A percentile compares a stretch with the other conserved stretches of the same genome.
phyloP scores from a whole-genome alignment of 2,113 vertebrate genomes.

The Sprattus sprattus region DNA sequence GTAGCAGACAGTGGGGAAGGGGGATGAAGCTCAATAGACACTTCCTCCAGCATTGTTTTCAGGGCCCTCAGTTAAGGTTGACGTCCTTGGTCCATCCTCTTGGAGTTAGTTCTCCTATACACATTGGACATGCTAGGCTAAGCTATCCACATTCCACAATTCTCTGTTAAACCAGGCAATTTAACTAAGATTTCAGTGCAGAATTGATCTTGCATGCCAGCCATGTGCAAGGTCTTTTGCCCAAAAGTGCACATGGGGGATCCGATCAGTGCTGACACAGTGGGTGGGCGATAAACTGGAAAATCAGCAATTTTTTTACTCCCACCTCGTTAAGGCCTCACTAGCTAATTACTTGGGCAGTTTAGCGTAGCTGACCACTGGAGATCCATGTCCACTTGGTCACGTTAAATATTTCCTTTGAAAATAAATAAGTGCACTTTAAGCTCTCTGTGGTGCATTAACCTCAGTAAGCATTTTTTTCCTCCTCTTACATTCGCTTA shows the following conservation, averaged over 20 bases:
- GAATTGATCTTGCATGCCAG: not conserved
- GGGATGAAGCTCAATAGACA: not conserved
- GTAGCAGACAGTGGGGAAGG: not conserved
- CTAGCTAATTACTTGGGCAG: conserved; percentile 30
- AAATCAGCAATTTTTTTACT: not conserved
- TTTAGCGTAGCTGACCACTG: conserved; percentile 36
- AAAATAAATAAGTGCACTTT: conserved; percentile 44
- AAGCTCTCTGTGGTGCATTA: conserved; percentile 35
- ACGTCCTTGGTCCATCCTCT: not conserved
- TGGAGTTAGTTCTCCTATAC: not conserved
- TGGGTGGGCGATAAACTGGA: conserved; percentile 3
- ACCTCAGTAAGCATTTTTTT: conserved; percentile 43
- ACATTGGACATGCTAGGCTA: not conserved
- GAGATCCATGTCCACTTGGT: conserved; percentile 23
- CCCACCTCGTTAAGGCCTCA: not conserved
- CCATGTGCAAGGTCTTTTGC: not conserved
- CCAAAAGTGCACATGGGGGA: not conserved
- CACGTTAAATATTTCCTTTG: conserved; percentile 48
- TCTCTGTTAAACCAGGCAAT: not conserved
- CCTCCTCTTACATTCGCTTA: conserved; percentile 14
- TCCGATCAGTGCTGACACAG: not conserved
- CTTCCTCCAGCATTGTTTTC: not conserved
- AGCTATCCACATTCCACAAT: not conserved
- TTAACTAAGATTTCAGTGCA: not conserved
- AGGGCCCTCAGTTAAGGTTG: not conserved